Evolutionary conservation across 2,888 invertebrate genomes (phyloP), one percentile per base, ranked within the genome.

Genomic region (Mimumesa dahlbomi): DNA sequence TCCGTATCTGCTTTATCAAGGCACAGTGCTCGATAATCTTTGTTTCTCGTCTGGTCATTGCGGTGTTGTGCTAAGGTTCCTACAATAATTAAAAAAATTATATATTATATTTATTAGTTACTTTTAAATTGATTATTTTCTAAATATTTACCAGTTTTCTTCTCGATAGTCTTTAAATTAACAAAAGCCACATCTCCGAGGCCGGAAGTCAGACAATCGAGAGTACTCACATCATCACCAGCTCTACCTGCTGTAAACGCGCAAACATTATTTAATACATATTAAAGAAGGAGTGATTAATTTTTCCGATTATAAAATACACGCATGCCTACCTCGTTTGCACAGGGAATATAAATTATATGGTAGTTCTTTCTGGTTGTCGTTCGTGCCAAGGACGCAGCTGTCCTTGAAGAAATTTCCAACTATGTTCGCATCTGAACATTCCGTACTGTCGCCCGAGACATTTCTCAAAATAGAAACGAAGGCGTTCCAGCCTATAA

Each of bases 111-210:
- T n/a, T n/a, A n/a, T n/a, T n/a, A n/a, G n/a, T n/a, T n/a, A n/a
- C n/a, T n/a, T n/a, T n/a, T n/a, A n/a, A n/a, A n/a, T n/a, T n/a
- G n/a, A n/a, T n/a, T n/a, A n/a, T n/a, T n/a, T n/a, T n/a, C n/a
- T n/a, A n/a, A 40, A 9, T 71, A 83, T 89, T 88, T 79, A 93
- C 94, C 92, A 74, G 91, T 90, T 79, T 93, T 92, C 82, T 92
- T 92, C 63, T 93, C 92, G 43, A 92, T 92, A 0, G 92, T 91
- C 19, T 90, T 90, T 69, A 93, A 92, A 76, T 93, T 93, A 1
- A 96, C 89, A 79, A 97, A 96, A 0, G 96, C 96, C 0, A 96
- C 95, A 81, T 96, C 96, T 2, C 92, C 95, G 25, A 88, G 90
- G 0, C 92, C 93, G 69, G 93, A 92, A 1, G 92, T 90, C 11